These are phyloP conservation scores for Vulpes ferrilata DNA, from an alignment of 2,113 vertebrate genomes.

Conservation along the genomic window DNA sequence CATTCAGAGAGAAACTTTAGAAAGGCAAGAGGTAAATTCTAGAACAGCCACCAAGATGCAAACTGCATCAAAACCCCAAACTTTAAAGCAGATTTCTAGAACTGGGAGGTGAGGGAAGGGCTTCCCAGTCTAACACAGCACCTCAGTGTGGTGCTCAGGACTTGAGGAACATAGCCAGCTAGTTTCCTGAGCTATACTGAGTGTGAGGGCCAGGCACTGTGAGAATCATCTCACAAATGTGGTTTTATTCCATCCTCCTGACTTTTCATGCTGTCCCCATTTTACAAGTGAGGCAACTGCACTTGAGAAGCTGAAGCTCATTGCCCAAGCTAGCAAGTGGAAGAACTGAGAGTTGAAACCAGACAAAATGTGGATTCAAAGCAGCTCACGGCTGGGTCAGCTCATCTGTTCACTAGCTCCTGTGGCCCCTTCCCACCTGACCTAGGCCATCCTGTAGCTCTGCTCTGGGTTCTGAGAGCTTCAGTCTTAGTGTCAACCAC, in stretches of 20 bases:
- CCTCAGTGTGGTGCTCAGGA: neutral
- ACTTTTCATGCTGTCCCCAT: neutral
- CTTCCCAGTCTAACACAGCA: neutral
- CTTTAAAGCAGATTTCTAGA: constrained; percentile 15
- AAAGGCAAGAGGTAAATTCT: neutral
- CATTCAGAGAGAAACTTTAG: neutral
- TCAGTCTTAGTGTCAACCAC: neutral
- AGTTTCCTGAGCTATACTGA: neutral
- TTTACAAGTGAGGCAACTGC: neutral
- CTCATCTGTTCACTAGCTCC: neutral
- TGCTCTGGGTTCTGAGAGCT: neutral
- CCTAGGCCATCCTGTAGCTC: neutral
- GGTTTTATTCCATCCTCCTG: neutral
- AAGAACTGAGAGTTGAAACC: neutral
- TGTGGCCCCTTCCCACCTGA: accelerated
- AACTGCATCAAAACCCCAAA: neutral
- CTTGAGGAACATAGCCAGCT: neutral
- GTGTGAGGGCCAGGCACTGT: neutral
- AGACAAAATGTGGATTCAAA: neutral
- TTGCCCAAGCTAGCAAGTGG: neutral
- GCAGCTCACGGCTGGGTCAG: neutral
- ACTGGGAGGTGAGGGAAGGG: neutral
- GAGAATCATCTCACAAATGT: neutral
- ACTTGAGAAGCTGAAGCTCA: neutral
- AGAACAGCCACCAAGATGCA: neutral